Percentiles rank a stretch among this genome's conserved stretches.
Conservation (phyloP, 2,888 invertebrate species). For the Nipponacmea schrenckii region DNA sequence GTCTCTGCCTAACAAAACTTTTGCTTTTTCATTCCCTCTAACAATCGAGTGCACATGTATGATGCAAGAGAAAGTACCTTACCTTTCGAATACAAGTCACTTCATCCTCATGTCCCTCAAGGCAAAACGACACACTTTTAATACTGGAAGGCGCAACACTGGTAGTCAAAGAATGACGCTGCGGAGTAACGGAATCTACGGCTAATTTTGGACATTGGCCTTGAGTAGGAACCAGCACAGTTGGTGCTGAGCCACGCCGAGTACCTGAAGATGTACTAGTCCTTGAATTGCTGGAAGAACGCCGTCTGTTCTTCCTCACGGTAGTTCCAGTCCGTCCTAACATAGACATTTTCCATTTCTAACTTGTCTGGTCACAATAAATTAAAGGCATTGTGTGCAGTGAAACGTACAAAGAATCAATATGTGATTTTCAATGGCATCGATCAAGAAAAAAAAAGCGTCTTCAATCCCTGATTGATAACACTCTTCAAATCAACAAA, state of each 20-base stretch:
- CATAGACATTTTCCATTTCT: slow-evolving; percentile 9
- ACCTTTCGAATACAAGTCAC: no score
- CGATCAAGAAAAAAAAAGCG: no score
- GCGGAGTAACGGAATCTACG: not conserved
- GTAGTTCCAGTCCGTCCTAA: slow-evolving; percentile 20
- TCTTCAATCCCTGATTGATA: no score
- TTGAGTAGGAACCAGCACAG: slow-evolving; percentile 5
- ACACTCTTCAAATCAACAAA: no score
- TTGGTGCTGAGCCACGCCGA: slow-evolving; percentile 21
- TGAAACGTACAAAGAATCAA: no score
- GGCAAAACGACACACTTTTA: slow-evolving; percentile 18
- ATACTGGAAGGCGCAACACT: slow-evolving; percentile 10
- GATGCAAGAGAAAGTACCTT: no score
- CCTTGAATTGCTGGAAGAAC: slow-evolving; percentile 20
- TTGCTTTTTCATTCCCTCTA: no score
- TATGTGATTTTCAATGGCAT: no score
- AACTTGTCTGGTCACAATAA: not conserved
- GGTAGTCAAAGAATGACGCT: not conserved
- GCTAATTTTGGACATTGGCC: not conserved
- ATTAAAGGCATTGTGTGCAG: no score
- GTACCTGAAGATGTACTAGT: not conserved
- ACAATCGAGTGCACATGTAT: no score
- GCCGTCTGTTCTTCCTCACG: slow-evolving; percentile 20
- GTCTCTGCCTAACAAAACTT: no score
- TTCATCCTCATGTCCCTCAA: slow-evolving; percentile 7